Evolutionary conservation across 2,113 vertebrate genomes (phyloP).

Genomic region (Ifrita kowaldi): DNA sequence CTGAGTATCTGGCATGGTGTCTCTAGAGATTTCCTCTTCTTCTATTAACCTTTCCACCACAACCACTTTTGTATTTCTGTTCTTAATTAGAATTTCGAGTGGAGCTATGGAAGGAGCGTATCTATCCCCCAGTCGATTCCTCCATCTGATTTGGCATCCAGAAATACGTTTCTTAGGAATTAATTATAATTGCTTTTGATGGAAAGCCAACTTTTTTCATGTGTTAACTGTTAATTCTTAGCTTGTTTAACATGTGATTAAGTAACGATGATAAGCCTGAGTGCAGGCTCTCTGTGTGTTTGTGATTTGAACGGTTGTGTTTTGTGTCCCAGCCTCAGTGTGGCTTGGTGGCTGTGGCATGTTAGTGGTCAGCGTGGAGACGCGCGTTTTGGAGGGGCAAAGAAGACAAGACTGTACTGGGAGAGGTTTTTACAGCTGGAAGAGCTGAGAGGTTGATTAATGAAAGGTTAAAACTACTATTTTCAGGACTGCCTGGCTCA

Average conservation of each 20-base stretch:
- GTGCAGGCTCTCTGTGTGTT: conserved; percentile 11
- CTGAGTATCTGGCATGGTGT: conserved; percentile 34
- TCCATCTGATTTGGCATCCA: conserved; percentile 71
- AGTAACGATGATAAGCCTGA: conserved; percentile 43
- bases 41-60: conserved; percentile 71
- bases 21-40: conserved; percentile 54
- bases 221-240: conserved; percentile 65
- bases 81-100: conserved; percentile 74
- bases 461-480: not conserved
- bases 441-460: not conserved
- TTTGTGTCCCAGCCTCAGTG: not conserved
- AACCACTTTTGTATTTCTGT: conserved; percentile 67
- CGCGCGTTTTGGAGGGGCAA: rapidly evolving
- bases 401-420: not conserved
- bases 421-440: not conserved
- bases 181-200: conserved; percentile 77
- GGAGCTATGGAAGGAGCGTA: conserved; percentile 31
- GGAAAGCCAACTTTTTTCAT: conserved; percentile 69
- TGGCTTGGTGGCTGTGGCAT: not conserved
- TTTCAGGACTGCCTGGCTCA: not conserved
- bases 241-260: conserved; percentile 63
- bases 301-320: not conserved
- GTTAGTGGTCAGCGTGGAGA: not conserved
- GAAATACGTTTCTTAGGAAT: conserved; percentile 65
- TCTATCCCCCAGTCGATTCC: conserved; percentile 62